Evolutionary conservation across 2,113 vertebrate species (phyloP), one percentile per base, ranked within the genome.

Genomic region (Micronisus gabar): DNA sequence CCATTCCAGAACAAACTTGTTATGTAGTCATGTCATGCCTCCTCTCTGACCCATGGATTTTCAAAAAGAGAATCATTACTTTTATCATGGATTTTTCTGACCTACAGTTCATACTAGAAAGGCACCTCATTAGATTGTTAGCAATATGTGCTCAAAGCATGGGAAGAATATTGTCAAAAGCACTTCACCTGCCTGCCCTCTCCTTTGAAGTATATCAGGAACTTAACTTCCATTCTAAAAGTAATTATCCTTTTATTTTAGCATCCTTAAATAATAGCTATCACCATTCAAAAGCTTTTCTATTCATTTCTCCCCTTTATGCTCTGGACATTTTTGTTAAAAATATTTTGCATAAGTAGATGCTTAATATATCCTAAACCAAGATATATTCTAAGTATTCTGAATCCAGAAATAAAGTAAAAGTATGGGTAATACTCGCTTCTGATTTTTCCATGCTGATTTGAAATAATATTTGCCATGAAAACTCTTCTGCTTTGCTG

Each of bases 11-110:
- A 36, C 29, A 91, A 68, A 92, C 36, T 34, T 65, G 22, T 71
- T 90, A 38, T 18, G 16, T 43, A 92, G 65, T 84, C 78, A 13
- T 23, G 18, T 74, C 63, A 56, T 59, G 70, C 34, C 36, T 89
- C 65, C 66, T 74, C 40, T 82, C 63, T 92, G 87, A 93, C 76
- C 55, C 65, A 48, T 7, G 17, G 90, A 83, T 83, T 89, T 94
- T 95, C 90, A 72, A 62, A 96, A 86, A 70, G 76, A 72, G 66
- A 95, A 91, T 82, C 19, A 80, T 95, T 75, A 55, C 91, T 96
- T 97, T 97, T 90, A 84, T 95, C 71, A 38, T 63, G 74, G 68
- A 66, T 86, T 88, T 96, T 91, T 85, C 72, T 94, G 87, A 88
- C 92, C 94, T 82, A 2, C 23, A 62, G 86, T 68, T 97, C 78